phyloP scores from a whole-genome alignment of 2,888 invertebrate species.

The Andrena flavipes region DNA sequence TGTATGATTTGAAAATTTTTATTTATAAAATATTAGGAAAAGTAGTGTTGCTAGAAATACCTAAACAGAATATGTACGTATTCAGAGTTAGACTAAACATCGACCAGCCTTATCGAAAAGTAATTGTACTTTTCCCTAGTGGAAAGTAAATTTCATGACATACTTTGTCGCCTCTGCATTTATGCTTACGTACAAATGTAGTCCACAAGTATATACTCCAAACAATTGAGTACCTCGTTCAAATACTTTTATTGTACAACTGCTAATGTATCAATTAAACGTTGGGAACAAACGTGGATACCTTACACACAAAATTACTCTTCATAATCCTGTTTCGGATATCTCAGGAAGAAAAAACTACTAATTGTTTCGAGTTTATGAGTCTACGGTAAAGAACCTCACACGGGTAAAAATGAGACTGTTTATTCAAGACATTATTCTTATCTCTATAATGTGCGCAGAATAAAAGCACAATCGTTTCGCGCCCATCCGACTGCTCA shows the following conservation, averaged over 20 bases:
- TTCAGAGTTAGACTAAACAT: background rate
- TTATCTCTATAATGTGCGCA: too few relatives aligned
- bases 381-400: background rate
- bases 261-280: background rate
- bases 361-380: background rate
- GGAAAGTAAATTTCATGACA: too few relatives aligned
- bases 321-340: background rate
- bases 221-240: background rate
- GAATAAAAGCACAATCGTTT: background rate
- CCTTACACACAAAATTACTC: background rate
- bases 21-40: background rate
- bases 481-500: slow-evolving; percentile 5
- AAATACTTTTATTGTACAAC: background rate
- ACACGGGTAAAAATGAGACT: background rate
- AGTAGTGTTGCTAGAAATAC: background rate
- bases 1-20: background rate
- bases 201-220: background rate
- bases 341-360: background rate
- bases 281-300: background rate
- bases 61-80: background rate
- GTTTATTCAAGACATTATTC: background rate
- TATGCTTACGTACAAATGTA: background rate
- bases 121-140: background rate
- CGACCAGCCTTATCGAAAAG: background rate
- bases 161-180: background rate